Conservation (phyloP, 2,888 invertebrate species). For the Laspeyria flexula region DNA sequence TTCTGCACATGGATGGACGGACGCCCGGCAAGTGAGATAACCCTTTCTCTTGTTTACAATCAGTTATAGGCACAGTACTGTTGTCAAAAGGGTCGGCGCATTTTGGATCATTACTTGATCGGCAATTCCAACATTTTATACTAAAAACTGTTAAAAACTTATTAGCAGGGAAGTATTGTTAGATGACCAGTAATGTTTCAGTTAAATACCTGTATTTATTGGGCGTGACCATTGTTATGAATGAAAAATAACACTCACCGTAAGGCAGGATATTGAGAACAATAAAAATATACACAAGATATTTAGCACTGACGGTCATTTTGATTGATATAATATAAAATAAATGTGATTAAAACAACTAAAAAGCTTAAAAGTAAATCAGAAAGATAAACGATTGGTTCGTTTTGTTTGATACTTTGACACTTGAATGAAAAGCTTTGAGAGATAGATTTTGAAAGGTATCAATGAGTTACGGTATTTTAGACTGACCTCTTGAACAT, state of each 20-base stretch:
- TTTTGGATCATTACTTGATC: constrained; percentile 95
- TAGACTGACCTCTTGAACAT: too few relatives aligned
- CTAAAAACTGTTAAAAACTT: constrained; percentile 80
- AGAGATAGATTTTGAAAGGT: too few relatives aligned
- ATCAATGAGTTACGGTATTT: too few relatives aligned
- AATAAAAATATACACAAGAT: constrained; percentile 36
- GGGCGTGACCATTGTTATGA: constrained; percentile 63
- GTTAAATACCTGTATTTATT: constrained; percentile 15
- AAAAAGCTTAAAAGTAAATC: neutral
- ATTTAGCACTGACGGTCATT: constrained; percentile 30
- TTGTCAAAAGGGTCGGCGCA: constrained; percentile 97
- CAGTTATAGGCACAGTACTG: constrained; percentile 93
- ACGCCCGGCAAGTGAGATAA: constrained; percentile 89
- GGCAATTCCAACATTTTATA: constrained; percentile 96
- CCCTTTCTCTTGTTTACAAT: constrained; percentile 88
- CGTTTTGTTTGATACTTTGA: too few relatives aligned
- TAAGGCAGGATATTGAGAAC: constrained; percentile 44
- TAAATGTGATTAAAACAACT: neutral
- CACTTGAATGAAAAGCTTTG: too few relatives aligned
- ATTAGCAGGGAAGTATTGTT: too few relatives aligned
- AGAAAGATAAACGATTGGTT: too few relatives aligned
- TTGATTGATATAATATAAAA: neutral
- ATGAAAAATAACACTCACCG: constrained; percentile 45
- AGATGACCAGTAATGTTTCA: too few relatives aligned
- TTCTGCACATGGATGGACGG: constrained; percentile 94